phyloP scores from a whole-genome alignment of 2,888 invertebrate species.

The Gnatocerus cornutus region DNA sequence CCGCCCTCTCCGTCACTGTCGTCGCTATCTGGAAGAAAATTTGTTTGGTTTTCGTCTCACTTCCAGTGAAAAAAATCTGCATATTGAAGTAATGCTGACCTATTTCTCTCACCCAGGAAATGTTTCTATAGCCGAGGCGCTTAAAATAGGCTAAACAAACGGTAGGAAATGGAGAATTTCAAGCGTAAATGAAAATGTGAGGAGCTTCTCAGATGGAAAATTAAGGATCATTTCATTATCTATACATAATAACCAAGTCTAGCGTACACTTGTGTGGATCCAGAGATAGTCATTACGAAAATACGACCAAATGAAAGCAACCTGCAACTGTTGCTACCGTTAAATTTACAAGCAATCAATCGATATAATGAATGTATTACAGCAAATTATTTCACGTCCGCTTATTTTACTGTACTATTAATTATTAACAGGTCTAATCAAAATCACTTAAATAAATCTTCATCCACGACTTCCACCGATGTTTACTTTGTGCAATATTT shows the following conservation, averaged over 20 bases:
- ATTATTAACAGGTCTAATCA: no score
- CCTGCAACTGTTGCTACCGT: no score
- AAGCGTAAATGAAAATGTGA: not conserved
- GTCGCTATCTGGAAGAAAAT: conserved; percentile 82
- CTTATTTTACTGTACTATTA: no score
- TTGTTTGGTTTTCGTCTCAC: not conserved
- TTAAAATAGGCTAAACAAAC: conserved; percentile 7
- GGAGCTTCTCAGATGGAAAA: not conserved
- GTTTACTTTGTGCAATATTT: no score
- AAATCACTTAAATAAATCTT: no score
- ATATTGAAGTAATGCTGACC: conserved; percentile 1
- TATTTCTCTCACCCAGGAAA: not conserved
- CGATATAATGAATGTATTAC: not conserved
- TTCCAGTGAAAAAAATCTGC: not conserved
- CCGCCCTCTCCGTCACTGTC: conserved; percentile 96
- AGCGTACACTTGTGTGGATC: not conserved
- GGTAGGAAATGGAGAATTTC: not conserved
- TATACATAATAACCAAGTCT: not conserved
- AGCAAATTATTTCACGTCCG: no score
- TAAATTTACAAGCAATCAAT: no score
- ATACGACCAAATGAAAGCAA: not conserved
- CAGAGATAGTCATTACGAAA: not conserved
- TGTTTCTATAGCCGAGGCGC: not conserved
- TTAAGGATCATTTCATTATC: not conserved
- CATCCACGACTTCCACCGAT: no score